phyloP scores from a whole-genome alignment of 2,797 vertebrate species.

The Pseudopleuronectes americanus region DNA sequence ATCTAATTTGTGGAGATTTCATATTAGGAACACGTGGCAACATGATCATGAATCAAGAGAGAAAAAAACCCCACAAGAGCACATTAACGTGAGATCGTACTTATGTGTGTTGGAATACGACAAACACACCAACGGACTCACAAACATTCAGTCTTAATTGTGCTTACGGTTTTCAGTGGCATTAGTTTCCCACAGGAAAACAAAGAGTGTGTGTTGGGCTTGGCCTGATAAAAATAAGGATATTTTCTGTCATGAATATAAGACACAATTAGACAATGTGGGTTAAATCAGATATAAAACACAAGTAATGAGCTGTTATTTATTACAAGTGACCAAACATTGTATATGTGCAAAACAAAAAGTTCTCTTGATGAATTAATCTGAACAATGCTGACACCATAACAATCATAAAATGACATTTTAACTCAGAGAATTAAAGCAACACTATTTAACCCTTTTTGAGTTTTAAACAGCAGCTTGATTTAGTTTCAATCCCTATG shows the following conservation, averaged over 20 bases:
- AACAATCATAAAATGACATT: background rate
- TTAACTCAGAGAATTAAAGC: background rate
- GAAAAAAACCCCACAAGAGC: too few relatives aligned
- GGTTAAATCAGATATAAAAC: constrained; percentile 1
- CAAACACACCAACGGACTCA: background rate
- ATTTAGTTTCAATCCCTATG: too few relatives aligned
- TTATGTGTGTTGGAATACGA: background rate
- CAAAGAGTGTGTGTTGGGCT: background rate
- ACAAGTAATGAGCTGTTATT: background rate
- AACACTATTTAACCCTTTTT: too few relatives aligned
- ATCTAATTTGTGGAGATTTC: too few relatives aligned
- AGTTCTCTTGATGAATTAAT: background rate
- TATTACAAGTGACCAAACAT: background rate
- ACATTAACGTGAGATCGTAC: background rate
- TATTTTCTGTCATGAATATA: background rate
- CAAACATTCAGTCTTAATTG: constrained; percentile 29
- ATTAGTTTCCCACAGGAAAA: constrained; percentile 16
- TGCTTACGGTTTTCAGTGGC: constrained; percentile 35
- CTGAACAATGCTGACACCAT: background rate
- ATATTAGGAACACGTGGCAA: too few relatives aligned
- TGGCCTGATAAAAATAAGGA: background rate
- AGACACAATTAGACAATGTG: constrained; percentile 8
- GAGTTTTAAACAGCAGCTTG: too few relatives aligned
- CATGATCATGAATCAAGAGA: too few relatives aligned
- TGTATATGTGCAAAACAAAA: constrained; percentile 10